phyloP scores from a whole-genome alignment of 2,888 invertebrate species.

The Gastracanthus pulcherrimus region DNA sequence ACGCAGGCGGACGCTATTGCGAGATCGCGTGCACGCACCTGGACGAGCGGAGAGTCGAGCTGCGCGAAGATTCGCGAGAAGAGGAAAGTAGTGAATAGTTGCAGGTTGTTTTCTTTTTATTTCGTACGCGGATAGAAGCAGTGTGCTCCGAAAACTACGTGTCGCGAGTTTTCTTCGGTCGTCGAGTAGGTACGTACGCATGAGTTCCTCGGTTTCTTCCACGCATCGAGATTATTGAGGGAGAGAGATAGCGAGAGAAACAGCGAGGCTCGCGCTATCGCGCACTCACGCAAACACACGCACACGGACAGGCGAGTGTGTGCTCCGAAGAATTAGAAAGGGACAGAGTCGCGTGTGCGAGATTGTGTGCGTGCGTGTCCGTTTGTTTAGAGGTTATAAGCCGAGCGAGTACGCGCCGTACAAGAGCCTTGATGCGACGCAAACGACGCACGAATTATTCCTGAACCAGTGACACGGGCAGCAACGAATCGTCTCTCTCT shows the following conservation, averaged over 20 bases:
- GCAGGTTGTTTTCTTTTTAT: too few relatives aligned
- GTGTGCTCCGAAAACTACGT: too few relatives aligned
- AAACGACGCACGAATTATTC: slow-evolving; percentile 37
- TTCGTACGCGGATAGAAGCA: too few relatives aligned
- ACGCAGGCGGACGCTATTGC: too few relatives aligned
- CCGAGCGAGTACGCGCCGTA: slow-evolving; percentile 18
- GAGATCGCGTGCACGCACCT: too few relatives aligned
- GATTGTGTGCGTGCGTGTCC: neutral
- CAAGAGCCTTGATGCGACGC: slow-evolving; percentile 54
- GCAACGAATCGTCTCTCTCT: slow-evolving; percentile 19
- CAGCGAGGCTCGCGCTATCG: neutral
- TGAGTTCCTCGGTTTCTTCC: neutral
- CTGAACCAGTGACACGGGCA: slow-evolving; percentile 7
- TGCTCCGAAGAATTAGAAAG: neutral
- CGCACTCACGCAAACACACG: neutral
- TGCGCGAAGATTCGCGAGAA: too few relatives aligned
- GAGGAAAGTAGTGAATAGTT: too few relatives aligned
- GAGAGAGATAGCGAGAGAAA: too few relatives aligned
- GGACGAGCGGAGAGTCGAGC: too few relatives aligned
- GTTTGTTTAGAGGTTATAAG: slow-evolving; percentile 20
- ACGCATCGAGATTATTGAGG: neutral
- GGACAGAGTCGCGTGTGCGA: neutral
- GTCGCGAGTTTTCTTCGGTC: too few relatives aligned
- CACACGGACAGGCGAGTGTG: neutral
- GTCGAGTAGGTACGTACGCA: too few relatives aligned